A percentile compares a stretch with the other conserved stretches of the same genome.
phyloP scores from a whole-genome alignment of 2,113 vertebrate species.

The Gracilinanus agilis region DNA sequence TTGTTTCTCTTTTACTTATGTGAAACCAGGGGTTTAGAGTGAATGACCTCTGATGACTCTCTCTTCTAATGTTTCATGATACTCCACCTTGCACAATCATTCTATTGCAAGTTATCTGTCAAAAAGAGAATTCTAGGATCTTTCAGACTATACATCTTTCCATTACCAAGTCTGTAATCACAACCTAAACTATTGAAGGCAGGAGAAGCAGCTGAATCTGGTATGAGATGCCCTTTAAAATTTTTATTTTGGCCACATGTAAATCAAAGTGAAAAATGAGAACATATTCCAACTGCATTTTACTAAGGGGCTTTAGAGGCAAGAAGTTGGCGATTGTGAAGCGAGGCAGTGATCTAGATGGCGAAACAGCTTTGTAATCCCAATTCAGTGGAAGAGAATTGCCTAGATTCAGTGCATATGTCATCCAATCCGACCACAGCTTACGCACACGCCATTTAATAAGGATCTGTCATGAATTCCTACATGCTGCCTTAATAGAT shows the following conservation, averaged over 20 bases:
- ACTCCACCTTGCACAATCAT: neutral
- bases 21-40: neutral
- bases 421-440: neutral
- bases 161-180: neutral
- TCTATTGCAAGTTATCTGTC: neutral
- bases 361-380: neutral
- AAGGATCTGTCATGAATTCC: conserved; percentile 73
- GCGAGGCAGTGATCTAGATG: neutral
- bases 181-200: neutral
- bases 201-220: neutral
- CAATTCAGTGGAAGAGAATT: neutral
- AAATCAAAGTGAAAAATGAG: conserved; percentile 40
- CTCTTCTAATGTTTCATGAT: neutral
- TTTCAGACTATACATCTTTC: neutral
- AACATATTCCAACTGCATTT: conserved; percentile 8
- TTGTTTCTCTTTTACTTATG: neutral
- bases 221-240: conserved; percentile 8
- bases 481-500: conserved; percentile 81
- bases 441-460: conserved; percentile 2
- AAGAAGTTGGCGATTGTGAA: neutral
- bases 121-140: neutral
- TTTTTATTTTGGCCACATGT: conserved; percentile 33
- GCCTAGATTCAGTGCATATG: neutral
- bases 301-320: conserved; percentile 29
- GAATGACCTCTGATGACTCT: neutral